Percentiles rank a stretch among this genome's conserved stretches.
Evolutionary conservation across 2,113 vertebrate genomes (phyloP).

Genomic region (Xiphias gladius): DNA sequence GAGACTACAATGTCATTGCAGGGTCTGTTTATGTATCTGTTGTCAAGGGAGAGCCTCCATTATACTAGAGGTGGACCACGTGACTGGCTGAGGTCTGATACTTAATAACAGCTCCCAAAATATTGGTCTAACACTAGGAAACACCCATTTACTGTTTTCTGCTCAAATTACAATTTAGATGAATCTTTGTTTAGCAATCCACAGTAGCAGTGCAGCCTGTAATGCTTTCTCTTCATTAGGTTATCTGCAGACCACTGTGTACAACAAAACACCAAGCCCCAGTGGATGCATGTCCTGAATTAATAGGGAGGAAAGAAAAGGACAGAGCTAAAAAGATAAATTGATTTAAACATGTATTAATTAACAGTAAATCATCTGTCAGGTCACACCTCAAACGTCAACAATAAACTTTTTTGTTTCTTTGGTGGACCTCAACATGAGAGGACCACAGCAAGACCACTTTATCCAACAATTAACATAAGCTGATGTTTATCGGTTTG

Average conservation of each 20-base stretch:
- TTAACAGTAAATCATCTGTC: conserved; percentile 58
- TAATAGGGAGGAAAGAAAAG: conserved; percentile 27
- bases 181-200: conserved; percentile 61
- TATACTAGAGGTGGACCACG: neutral
- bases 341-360: conserved; percentile 51
- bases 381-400: conserved; percentile 24
- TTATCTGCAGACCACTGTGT: conserved; percentile 32
- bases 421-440: conserved; percentile 27
- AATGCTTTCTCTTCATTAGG: conserved; percentile 62
- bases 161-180: conserved; percentile 63
- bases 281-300: neutral
- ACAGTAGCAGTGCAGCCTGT: conserved; percentile 32
- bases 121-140: conserved; percentile 5
- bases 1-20: neutral
- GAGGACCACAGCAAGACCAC: conserved; percentile 39
- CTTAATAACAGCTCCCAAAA: conserved; percentile 30
- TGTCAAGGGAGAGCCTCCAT: neutral
- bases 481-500: conserved; percentile 70
- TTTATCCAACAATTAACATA: conserved; percentile 66
- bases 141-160: conserved; percentile 30
- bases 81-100: conserved; percentile 24
- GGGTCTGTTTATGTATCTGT: neutral
- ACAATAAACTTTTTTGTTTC: conserved; percentile 30
- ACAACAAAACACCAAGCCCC: conserved; percentile 27
- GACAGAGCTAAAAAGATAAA: conserved; percentile 32